Evolutionary conservation across 2,888 invertebrate species (phyloP).

Genomic region (Archips xylosteana): DNA sequence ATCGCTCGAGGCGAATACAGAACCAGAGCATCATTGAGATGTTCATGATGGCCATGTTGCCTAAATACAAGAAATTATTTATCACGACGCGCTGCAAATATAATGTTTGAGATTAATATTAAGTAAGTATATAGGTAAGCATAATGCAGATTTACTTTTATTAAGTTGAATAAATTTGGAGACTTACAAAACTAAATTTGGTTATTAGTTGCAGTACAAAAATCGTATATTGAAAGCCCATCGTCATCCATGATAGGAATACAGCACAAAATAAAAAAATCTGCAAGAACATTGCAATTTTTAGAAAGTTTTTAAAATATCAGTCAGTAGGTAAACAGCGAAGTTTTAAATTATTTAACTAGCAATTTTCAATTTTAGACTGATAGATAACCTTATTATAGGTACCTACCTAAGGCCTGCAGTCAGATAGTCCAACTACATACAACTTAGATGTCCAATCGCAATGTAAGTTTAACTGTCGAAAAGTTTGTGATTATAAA

Average conservation of each 20-base stretch:
- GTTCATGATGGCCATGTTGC: conserved; percentile 50
- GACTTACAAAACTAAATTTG: neutral
- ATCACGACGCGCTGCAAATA: conserved; percentile 49
- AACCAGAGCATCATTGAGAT: conserved; percentile 53
- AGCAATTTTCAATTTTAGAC: too few species aligned
- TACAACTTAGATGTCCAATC: too few species aligned
- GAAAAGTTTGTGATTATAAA: too few species aligned
- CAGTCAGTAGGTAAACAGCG: neutral
- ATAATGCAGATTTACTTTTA: neutral
- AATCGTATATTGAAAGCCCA: conserved; percentile 58
- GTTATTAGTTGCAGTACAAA: conserved; percentile 51
- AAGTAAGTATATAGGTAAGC: too few species aligned
- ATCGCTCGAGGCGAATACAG: conserved; percentile 58
- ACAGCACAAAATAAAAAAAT: conserved; percentile 59
- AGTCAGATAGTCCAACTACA: too few species aligned
- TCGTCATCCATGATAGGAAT: conserved; percentile 53
- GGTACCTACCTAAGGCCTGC: too few species aligned
- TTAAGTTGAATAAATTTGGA: neutral
- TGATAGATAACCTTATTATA: too few species aligned
- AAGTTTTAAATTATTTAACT: too few species aligned
- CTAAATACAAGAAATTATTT: conserved; percentile 47
- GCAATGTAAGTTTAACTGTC: too few species aligned
- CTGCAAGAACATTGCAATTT: conserved; percentile 50
- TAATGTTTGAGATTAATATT: neutral
- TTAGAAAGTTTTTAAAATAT: neutral